Evolutionary conservation across 2,797 vertebrate genomes (phyloP), one percentile per base, ranked within the genome.

Genomic region (Poecile montanus): DNA sequence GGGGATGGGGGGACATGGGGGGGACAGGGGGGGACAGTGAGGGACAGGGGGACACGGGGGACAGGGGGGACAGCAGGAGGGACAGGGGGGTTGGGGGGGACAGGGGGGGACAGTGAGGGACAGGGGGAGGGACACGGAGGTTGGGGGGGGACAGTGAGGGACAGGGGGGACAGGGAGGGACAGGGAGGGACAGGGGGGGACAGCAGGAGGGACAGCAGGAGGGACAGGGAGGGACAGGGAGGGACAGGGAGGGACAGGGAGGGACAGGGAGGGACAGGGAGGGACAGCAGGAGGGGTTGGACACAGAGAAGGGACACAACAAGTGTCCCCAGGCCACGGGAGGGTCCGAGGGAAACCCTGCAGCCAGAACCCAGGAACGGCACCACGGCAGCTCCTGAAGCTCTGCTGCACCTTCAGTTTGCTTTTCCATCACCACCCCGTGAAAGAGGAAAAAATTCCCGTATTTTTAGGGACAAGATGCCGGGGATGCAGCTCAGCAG

Each of bases 281-380:
- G 29, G 47, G 47, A 42, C 19, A 20, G 9, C 22, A 2, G 34
- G 26, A 47, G 6, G 8, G 25, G 26, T 18, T 6, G 75, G 15
- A 17, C 1, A 1, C 0, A 0, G 51, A 12, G 5, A 47, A 45
- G 34, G 78, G 36, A 40, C 51, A 44, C 56, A 40, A 40, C 10
- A 1, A 25, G 5, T 4, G 29, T 17, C 44, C 4, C 1, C 8
- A 5, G 0, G 21, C 32, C 51, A 17, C 0, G 1, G 73, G 4
- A 32, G 30, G n/a, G 2, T 7, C 19, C 22, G 34, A 51, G 11
- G 29, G 50, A 9, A 32, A 51, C 67, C 75, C 27, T 15, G 27
- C 61, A 38, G 34, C 54, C 50, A 19, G 56, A 2, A 38, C 4
- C 36, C 30, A 30, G 79, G 13, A 36, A 26, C 2, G 6, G 56